Percentiles rank a stretch among this genome's conserved stretches.
These are phyloP conservation scores for Cheilosia scutellata DNA, from an alignment of 2,888 invertebrate species.

Conservation along the genomic window DNA sequence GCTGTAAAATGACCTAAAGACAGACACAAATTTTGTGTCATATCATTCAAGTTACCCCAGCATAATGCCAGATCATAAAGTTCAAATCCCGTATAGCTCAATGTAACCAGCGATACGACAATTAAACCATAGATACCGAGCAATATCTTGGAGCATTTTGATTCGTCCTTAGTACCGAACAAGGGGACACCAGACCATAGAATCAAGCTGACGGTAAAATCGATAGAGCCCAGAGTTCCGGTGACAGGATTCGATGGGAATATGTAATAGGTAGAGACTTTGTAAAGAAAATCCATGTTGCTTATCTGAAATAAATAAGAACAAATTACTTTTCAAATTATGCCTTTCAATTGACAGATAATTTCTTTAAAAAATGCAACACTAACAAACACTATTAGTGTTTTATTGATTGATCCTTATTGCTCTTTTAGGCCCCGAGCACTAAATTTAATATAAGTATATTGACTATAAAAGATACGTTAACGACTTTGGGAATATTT, in stretches of 20 bases:
- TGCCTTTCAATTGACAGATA: no score
- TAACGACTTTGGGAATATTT: no score
- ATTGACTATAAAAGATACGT: no score
- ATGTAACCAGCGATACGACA: slow-evolving; percentile 19
- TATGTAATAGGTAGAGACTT: slow-evolving; percentile 37
- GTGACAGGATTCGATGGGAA: slow-evolving; percentile 77
- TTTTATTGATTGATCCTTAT: no score
- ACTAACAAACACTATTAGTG: no score
- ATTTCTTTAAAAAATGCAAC: no score
- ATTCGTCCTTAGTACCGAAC: slow-evolving; percentile 76
- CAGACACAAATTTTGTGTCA: slow-evolving; percentile 76
- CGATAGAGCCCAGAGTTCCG: slow-evolving; percentile 79
- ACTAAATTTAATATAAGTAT: no score
- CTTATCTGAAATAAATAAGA: not conserved
- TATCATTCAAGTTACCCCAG: slow-evolving; percentile 65
- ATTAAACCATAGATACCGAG: slow-evolving; percentile 63
- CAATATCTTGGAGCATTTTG: slow-evolving; percentile 41
- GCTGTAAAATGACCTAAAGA: slow-evolving; percentile 74
- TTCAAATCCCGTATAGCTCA: slow-evolving; percentile 75
- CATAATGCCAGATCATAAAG: slow-evolving; percentile 71
- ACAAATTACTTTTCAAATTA: not conserved
- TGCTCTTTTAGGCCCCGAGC: no score
- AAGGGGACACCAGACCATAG: slow-evolving; percentile 79
- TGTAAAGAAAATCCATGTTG: slow-evolving; percentile 19
- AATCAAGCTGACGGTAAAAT: slow-evolving; percentile 78